Conservation (phyloP, 1,140 invertebrate species). For the Aphelenchoides avenae region DNA sequence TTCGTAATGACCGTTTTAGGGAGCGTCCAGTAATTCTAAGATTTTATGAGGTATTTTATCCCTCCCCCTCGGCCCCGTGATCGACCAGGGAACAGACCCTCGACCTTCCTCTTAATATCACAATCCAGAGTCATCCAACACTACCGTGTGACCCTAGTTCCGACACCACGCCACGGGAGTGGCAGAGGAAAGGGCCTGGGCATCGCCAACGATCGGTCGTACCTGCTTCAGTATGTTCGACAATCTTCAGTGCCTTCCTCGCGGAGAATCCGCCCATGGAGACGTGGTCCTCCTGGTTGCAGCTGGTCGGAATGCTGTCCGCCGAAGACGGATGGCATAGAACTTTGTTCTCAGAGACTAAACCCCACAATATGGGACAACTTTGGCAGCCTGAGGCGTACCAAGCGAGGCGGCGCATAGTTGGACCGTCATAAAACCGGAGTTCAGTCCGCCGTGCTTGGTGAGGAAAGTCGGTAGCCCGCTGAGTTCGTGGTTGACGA, state of each 20-base stretch:
- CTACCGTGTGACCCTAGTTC: no score
- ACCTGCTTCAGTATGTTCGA: slow-evolving; percentile 58
- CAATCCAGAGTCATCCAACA: no score
- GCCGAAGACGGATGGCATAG: slow-evolving; percentile 69
- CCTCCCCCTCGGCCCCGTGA: no score
- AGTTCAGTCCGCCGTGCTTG: slow-evolving; percentile 71
- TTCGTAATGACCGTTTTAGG: no score
- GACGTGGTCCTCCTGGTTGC: slow-evolving; percentile 74
- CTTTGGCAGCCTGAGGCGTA: slow-evolving; percentile 51
- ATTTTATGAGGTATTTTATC: no score
- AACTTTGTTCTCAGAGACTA: slow-evolving; percentile 73
- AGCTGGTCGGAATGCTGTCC: slow-evolving; percentile 69
- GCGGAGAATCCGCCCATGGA: slow-evolving; percentile 73
- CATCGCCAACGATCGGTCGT: background rate
- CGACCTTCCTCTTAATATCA: no score
- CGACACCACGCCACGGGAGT: no score
- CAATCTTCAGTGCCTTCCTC: slow-evolving; percentile 66
- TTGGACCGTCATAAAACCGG: slow-evolving; percentile 74
- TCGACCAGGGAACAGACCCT: no score
- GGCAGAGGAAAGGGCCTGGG: no score
- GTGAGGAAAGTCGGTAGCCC: slow-evolving; percentile 69
- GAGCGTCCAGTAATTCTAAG: background rate
- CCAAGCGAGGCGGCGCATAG: slow-evolving; percentile 71
- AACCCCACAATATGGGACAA: slow-evolving; percentile 14
- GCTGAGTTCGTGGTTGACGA: slow-evolving; percentile 69